These are phyloP conservation scores for Drepanosiphum platanoidis DNA, from an alignment of 2,888 invertebrate genomes.

Conservation along the genomic window DNA sequence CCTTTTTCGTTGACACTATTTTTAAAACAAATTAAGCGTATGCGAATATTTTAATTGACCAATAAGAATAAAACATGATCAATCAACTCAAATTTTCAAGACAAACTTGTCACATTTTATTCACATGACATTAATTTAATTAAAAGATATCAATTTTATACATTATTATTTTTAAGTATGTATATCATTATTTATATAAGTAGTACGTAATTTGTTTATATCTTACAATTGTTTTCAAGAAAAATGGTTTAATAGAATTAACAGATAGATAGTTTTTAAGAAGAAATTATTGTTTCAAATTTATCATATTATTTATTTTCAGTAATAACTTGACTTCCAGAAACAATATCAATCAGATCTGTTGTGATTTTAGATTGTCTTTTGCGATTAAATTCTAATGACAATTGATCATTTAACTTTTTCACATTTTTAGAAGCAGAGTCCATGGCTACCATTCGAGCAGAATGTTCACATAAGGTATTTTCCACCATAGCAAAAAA, in stretches of 20 bases:
- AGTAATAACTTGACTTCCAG: slow-evolving; percentile 44
- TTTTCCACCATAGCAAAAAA: slow-evolving; percentile 63
- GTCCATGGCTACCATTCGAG: slow-evolving; percentile 63
- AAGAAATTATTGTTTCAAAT: not conserved
- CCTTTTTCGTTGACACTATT: too few species aligned
- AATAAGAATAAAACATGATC: too few species aligned
- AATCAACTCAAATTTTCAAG: too few species aligned
- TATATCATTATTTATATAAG: too few species aligned
- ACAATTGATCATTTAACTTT: slow-evolving; percentile 53
- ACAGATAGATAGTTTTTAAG: not conserved
- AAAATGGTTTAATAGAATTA: too few species aligned
- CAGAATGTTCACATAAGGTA: slow-evolving; percentile 61
- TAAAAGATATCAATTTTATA: too few species aligned
- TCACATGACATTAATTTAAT: too few species aligned
- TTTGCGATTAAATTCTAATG: slow-evolving; percentile 57
- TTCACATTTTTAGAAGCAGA: slow-evolving; percentile 63
- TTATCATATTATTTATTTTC: slow-evolving; percentile 12
- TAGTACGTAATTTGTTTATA: too few species aligned
- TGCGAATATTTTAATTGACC: too few species aligned
- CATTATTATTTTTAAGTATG: not conserved
- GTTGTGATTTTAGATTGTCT: slow-evolving; percentile 63
- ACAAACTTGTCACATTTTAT: too few species aligned
- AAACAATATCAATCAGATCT: slow-evolving; percentile 64
- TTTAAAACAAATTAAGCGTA: too few species aligned
- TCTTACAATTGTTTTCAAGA: too few species aligned